Evolutionary conservation across 2,113 vertebrate species (phyloP).

Genomic region (Pachycephala philippinensis): DNA sequence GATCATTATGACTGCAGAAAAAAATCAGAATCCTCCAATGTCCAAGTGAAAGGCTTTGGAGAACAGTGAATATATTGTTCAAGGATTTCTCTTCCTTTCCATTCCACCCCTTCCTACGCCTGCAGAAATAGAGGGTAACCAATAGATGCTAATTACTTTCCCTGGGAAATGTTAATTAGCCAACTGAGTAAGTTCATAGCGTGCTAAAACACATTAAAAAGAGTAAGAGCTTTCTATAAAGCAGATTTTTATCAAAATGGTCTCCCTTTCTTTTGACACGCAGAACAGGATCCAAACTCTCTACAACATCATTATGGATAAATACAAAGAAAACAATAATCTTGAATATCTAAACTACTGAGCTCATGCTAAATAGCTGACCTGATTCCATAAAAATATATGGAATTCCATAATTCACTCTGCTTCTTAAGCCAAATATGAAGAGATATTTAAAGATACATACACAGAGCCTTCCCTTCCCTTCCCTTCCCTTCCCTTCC

Average conservation of each 20-base stretch:
- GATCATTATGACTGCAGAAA: background rate
- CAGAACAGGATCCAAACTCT: background rate
- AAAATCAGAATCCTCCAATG: background rate
- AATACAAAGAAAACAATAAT: background rate
- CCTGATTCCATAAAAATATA: background rate
- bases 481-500: no score
- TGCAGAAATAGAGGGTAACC: background rate
- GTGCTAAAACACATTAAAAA: background rate
- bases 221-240: background rate
- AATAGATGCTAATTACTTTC: background rate
- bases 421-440: background rate
- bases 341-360: background rate
- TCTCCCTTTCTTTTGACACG: background rate
- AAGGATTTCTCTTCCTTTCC: background rate
- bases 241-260: background rate
- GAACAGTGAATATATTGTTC: background rate
- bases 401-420: background rate
- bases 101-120: background rate
- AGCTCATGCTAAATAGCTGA: background rate
- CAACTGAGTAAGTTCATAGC: background rate
- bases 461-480: background rate
- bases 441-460: background rate
- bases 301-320: background rate
- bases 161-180: background rate
- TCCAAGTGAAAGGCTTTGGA: background rate